Evolutionary conservation across 2,888 invertebrate species (phyloP).

Genomic region (Eupithecia subfuscata): DNA sequence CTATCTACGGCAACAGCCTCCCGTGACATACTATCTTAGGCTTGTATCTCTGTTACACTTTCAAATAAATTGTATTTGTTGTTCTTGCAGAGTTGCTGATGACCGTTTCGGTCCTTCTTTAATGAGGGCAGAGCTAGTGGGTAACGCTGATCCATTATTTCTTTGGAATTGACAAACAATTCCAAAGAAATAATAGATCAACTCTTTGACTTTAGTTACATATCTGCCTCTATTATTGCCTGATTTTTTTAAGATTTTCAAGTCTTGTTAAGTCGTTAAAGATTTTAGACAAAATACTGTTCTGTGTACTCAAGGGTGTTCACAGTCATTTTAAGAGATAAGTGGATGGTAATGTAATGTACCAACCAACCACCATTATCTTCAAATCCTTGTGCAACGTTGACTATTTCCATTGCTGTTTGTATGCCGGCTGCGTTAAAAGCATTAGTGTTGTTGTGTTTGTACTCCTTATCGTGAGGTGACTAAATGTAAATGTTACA

Average conservation of each 20-base stretch:
- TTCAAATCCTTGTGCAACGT: constrained; percentile 47
- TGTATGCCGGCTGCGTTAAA: constrained; percentile 51
- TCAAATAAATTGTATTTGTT: neutral
- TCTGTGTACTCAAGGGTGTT: neutral
- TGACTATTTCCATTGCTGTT: constrained; percentile 49
- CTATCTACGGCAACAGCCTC: neutral
- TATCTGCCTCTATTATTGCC: neutral
- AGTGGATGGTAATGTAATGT: constrained; percentile 33
- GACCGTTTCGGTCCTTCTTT: neutral
- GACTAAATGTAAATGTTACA: constrained; percentile 38
- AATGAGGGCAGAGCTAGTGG: neutral
- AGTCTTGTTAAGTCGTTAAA: neutral
- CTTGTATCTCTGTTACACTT: neutral
- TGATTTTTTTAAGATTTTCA: neutral
- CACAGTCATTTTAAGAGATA: constrained; percentile 29
- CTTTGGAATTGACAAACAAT: too few relatives aligned
- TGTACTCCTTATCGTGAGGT: constrained; percentile 54
- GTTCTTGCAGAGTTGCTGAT: neutral
- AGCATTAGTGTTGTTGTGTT: constrained; percentile 51
- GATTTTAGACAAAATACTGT: neutral
- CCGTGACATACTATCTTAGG: neutral
- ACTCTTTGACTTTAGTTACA: neutral
- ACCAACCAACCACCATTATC: constrained; percentile 44
- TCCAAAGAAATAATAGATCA: too few relatives aligned
- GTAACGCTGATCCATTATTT: neutral